Percentiles rank a stretch among this genome's conserved stretches.
Evolutionary conservation across 2,113 vertebrate species (phyloP).

Genomic region (Otus sunia): DNA sequence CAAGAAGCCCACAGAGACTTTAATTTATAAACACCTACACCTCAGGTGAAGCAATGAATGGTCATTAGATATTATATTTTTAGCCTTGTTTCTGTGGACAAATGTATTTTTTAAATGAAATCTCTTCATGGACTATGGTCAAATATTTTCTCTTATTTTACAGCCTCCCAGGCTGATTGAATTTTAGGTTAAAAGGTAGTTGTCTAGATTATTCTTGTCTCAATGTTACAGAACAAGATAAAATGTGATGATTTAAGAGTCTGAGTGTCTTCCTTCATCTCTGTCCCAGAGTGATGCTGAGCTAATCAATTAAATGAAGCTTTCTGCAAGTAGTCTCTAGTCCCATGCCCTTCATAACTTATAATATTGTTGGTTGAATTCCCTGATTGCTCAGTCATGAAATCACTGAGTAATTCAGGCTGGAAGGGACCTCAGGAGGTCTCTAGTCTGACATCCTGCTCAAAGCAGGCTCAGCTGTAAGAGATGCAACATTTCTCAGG

Average conservation of each 20-base stretch:
- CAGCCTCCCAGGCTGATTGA: neutral
- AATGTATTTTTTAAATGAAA: neutral
- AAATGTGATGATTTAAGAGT: neutral
- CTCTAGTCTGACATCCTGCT: neutral
- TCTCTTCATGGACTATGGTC: neutral
- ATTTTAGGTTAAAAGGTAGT: neutral
- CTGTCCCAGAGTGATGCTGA: neutral
- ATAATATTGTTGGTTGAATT: neutral
- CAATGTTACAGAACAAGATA: neutral
- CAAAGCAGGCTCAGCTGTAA: neutral
- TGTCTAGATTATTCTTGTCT: neutral
- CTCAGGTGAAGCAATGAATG: neutral
- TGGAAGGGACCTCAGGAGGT: neutral
- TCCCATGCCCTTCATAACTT: neutral
- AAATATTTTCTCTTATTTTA: neutral
- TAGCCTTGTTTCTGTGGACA: neutral
- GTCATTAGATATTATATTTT: neutral
- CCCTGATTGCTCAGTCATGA: neutral
- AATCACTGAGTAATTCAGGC: neutral
- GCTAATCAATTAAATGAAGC: neutral
- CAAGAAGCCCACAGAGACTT: neutral
- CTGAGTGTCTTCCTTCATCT: neutral
- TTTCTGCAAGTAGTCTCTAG: neutral
- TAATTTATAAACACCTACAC: neutral
- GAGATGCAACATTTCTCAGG: neutral